Conservation (phyloP, 2,113 vertebrate genomes). For the Elephantulus edwardii region DNA sequence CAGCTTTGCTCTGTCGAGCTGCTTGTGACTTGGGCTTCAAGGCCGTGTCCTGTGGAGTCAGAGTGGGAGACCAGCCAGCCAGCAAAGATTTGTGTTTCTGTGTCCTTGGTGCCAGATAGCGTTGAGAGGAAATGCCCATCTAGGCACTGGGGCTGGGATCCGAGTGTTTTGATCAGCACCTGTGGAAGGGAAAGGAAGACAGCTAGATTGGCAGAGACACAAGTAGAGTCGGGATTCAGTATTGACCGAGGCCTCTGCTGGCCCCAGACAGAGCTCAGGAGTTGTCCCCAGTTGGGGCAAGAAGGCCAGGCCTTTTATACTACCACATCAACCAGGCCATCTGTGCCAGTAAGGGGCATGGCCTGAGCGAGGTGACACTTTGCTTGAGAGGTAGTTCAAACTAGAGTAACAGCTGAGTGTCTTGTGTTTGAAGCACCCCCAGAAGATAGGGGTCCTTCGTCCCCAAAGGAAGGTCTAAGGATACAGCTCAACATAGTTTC, state of each 20-base stretch:
- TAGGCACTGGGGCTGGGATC: background rate
- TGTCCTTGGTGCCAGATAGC: rapidly evolving
- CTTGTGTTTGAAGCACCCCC: background rate
- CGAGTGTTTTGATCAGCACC: background rate
- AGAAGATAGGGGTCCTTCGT: background rate
- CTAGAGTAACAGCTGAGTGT: background rate
- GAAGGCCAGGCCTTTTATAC: background rate
- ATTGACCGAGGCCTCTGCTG: background rate
- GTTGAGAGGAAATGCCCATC: background rate
- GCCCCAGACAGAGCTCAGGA: rapidly evolving
- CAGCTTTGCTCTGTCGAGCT: background rate
- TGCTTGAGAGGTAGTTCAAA: background rate
- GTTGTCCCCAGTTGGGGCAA: background rate
- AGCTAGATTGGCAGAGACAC: rapidly evolving
- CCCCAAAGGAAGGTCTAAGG: background rate
- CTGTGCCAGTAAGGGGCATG: background rate
- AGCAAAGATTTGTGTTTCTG: background rate
- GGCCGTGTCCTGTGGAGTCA: background rate
- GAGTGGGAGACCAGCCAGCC: background rate
- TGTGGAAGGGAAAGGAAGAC: background rate
- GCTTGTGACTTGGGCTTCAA: background rate
- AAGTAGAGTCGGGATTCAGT: rapidly evolving
- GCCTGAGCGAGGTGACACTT: background rate
- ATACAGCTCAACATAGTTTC: background rate
- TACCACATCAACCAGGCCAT: background rate